Conservation (phyloP, 2,797 vertebrate species). For the Thamnophis elegans region DNA sequence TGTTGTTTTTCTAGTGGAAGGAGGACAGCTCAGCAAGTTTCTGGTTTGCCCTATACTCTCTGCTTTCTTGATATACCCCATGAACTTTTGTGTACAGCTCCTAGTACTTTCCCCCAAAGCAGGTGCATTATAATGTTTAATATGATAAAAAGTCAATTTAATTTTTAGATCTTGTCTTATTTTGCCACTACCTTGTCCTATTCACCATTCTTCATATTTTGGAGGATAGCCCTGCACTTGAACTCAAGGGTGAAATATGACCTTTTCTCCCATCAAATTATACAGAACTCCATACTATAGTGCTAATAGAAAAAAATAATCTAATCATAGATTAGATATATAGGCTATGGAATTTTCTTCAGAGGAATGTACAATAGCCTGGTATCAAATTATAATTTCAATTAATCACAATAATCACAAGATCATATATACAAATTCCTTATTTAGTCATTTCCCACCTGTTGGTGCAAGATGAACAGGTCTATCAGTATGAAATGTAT, state of each 20-base stretch:
- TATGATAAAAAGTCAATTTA: not conserved
- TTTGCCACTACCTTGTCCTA: not conserved
- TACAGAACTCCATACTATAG: not conserved
- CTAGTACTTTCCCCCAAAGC: not conserved
- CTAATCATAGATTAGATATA: not conserved
- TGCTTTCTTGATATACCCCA: not conserved
- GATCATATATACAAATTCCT: not conserved
- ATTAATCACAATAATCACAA: not conserved
- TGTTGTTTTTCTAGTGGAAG: not conserved
- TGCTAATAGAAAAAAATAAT: not conserved
- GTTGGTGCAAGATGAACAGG: not conserved
- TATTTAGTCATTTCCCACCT: not conserved
- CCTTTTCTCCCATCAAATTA: not conserved
- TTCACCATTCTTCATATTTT: not conserved
- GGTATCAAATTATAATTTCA: not conserved
- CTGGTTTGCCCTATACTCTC: not conserved
- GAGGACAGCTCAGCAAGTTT: not conserved
- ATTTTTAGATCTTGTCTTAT: not conserved
- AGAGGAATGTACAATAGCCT: not conserved
- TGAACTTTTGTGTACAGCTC: not conserved
- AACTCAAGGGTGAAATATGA: not conserved
- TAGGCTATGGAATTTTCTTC: not conserved
- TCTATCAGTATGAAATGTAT: not conserved
- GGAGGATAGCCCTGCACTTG: not conserved
- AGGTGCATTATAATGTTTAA: not conserved